These are phyloP conservation scores for Oscheius sp. DNA, from an alignment of 2,888 invertebrate species.

Conservation along the genomic window DNA sequence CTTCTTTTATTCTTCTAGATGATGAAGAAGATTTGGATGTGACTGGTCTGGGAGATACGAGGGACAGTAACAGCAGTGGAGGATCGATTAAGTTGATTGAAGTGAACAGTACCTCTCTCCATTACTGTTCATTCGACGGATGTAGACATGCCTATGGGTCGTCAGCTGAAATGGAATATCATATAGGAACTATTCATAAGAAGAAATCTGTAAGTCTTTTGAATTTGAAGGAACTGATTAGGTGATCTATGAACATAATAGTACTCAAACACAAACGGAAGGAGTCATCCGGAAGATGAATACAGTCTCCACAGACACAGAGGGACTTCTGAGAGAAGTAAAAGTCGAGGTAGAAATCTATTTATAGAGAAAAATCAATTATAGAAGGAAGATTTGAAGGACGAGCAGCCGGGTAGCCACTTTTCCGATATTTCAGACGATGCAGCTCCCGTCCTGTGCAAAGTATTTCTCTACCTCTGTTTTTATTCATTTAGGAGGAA, in stretches of 20 bases:
- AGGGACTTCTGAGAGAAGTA: neutral
- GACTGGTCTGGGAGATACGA: constrained; percentile 8
- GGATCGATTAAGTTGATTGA: constrained; percentile 10
- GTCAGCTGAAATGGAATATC: constrained; percentile 13
- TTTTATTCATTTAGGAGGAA: neutral
- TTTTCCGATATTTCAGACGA: constrained; percentile 22
- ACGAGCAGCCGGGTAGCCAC: neutral
- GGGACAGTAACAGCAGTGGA: neutral
- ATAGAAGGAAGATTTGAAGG: neutral
- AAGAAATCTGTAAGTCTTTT: constrained; percentile 6
- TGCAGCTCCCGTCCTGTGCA: constrained; percentile 6
- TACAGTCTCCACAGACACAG: constrained; percentile 5
- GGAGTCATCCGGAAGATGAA: neutral
- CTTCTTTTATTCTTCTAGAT: neutral
- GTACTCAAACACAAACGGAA: constrained; percentile 16
- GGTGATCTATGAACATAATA: constrained; percentile 23
- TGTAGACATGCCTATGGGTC: constrained; percentile 20
- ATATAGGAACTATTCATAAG: constrained; percentile 8
- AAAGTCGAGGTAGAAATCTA: neutral
- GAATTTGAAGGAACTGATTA: too few species aligned
- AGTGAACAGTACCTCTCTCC: constrained; percentile 1
- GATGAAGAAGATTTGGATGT: constrained; percentile 25
- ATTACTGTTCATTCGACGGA: constrained; percentile 15
- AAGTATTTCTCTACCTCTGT: neutral
- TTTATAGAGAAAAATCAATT: too few species aligned